Conservation (phyloP, 1,140 invertebrate species). For the Medauroidea extradentata region DNA sequence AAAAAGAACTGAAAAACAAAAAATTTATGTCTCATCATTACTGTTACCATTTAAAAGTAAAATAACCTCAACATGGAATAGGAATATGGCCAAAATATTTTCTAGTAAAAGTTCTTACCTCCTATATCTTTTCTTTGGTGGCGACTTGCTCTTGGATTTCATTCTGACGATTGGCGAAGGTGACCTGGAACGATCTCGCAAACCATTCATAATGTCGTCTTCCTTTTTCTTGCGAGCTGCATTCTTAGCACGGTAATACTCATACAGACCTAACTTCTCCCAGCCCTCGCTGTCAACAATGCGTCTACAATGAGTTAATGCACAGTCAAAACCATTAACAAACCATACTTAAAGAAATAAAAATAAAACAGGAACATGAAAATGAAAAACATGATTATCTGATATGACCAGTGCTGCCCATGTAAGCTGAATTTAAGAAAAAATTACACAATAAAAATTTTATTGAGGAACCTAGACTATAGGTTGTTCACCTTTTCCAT, state of each 20-base stretch:
- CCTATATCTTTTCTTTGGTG: slow-evolving; percentile 67
- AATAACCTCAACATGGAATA: not conserved
- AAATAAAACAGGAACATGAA: not conserved
- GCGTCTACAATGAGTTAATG: not conserved
- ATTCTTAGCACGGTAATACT: slow-evolving; percentile 96
- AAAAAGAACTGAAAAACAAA: not conserved
- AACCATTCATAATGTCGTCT: slow-evolving; percentile 67
- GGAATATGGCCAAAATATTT: not conserved
- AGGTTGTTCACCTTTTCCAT: no score
- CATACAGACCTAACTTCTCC: slow-evolving; percentile 95
- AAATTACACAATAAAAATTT: no score
- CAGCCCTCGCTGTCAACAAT: slow-evolving; percentile 77
- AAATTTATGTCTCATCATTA: not conserved
- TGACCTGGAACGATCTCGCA: slow-evolving; percentile 64
- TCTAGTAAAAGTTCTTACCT: slow-evolving; percentile 39
- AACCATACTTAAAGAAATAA: not conserved
- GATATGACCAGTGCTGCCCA: no score
- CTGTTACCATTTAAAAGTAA: not conserved
- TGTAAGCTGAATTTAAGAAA: no score
- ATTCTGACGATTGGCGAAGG: slow-evolving; percentile 63
- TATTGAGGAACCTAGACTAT: no score
- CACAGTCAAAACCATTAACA: not conserved
- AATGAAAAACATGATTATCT: slow-evolving; percentile 6
- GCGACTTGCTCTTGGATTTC: slow-evolving; percentile 61
- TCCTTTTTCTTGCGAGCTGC: slow-evolving; percentile 84